Evolutionary conservation across 2,888 invertebrate genomes (phyloP).

Genomic region (Orchesellides sinensis): DNA sequence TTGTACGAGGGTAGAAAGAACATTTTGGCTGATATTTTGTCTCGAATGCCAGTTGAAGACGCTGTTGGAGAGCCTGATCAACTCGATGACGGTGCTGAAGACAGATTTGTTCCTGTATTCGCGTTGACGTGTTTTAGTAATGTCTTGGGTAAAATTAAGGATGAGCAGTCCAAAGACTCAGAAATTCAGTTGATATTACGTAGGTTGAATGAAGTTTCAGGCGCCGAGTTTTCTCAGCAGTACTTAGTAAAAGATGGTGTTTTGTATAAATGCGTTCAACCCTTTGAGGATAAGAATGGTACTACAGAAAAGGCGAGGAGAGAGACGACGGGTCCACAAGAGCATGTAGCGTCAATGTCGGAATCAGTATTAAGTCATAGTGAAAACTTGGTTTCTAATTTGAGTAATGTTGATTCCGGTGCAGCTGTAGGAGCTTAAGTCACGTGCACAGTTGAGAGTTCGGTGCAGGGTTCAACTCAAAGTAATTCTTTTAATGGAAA

Average conservation of each 20-base stretch:
- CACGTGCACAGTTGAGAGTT: no score
- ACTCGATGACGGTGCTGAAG: neutral
- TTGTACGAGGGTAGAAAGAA: slow-evolving; percentile 38
- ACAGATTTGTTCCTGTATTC: slow-evolving; percentile 13
- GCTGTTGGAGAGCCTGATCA: slow-evolving; percentile 11
- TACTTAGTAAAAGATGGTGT: neutral
- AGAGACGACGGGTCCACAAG: no score
- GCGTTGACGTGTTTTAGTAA: slow-evolving; percentile 6
- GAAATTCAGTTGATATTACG: neutral
- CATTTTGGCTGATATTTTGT: slow-evolving; percentile 49
- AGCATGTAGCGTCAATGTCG: no score
- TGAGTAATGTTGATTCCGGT: no score
- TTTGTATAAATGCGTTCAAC: neutral
- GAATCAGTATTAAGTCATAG: no score
- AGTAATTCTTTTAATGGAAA: no score
- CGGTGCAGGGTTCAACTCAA: no score
- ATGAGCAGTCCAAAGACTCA: slow-evolving; percentile 8
- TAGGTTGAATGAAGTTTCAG: neutral
- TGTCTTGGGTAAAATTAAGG: slow-evolving; percentile 1
- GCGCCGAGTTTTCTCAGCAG: neutral
- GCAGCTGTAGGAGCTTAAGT: no score
- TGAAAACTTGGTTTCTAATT: no score
- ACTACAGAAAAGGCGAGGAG: neutral
- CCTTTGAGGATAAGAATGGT: neutral
- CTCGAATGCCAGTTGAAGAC: slow-evolving; percentile 28